These are phyloP conservation scores for Piscicola geometra DNA, from an alignment of 2,888 invertebrate genomes.

Conservation along the genomic window DNA sequence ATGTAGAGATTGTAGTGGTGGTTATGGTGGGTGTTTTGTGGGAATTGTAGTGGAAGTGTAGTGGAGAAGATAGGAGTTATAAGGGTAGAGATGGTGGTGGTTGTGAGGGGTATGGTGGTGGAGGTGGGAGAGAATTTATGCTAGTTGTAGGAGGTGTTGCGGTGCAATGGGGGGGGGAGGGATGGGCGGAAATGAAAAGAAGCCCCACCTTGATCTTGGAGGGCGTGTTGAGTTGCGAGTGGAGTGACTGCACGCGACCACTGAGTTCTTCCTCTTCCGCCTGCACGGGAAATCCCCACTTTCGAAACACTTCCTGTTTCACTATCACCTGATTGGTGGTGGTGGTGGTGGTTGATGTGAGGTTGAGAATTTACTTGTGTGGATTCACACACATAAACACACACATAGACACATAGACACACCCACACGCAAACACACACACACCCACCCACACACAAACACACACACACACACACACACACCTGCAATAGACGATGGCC, in stretches of 20 bases:
- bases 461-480: conserved; percentile 53
- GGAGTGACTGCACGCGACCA: conserved; percentile 77
- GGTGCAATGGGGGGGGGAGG: too few species aligned
- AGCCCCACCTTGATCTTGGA: conserved; percentile 87
- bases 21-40: too few species aligned
- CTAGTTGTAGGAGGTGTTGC: too few species aligned
- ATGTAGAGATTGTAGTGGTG: too few species aligned
- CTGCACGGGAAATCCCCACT: conserved; percentile 77
- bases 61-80: neutral
- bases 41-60: neutral
- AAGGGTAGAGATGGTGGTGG: too few species aligned
- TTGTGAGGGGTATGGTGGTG: too few species aligned
- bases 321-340: conserved; percentile 67
- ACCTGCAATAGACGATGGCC: conserved; percentile 82
- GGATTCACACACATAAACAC: too few species aligned
- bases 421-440: neutral
- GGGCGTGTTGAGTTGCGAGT: conserved; percentile 80
- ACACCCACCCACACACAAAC: neutral
- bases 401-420: neutral
- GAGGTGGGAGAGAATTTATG: too few species aligned
- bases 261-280: conserved; percentile 85
- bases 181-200: too few species aligned
- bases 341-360: too few species aligned
- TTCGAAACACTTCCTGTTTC: conserved; percentile 80
- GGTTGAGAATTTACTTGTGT: too few species aligned